Conservation (phyloP, 2,888 invertebrate genomes). For the Dryobota labecula region DNA sequence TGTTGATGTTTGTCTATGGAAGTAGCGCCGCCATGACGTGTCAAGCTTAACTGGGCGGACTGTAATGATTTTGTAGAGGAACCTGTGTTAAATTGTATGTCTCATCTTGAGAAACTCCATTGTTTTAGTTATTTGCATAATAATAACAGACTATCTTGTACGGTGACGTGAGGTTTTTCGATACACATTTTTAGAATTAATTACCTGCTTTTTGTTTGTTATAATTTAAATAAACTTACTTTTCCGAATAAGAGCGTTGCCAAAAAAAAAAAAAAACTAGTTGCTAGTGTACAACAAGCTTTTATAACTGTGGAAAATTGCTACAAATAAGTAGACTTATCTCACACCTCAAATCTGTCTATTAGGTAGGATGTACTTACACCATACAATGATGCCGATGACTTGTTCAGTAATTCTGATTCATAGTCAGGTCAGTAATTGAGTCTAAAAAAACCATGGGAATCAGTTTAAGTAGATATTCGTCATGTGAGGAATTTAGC, state of each 20-base stretch:
- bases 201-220: background rate
- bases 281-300: background rate
- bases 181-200: constrained; percentile 10
- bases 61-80: constrained; percentile 47
- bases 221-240: no score
- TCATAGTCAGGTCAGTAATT: constrained; percentile 16
- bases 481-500: constrained; percentile 34
- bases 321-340: no score
- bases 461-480: constrained; percentile 10
- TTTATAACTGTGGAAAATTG: background rate
- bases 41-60: constrained; percentile 7
- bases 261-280: no score
- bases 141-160: constrained; percentile 47
- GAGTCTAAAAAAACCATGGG: constrained; percentile 27
- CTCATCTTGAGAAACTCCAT: constrained; percentile 59
- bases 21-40: constrained; percentile 4
- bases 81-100: constrained; percentile 52
- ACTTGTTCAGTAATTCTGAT: background rate
- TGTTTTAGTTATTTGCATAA: constrained; percentile 55
- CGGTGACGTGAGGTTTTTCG: constrained; percentile 11
- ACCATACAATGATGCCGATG: no score
- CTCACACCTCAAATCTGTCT: no score
- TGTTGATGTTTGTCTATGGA: background rate
- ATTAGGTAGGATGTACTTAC: no score
- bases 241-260: no score